A percentile compares a stretch with the other conserved stretches of the same genome.
Evolutionary conservation across 2,797 vertebrate genomes (phyloP).

Genomic region (Acanthis flammea): DNA sequence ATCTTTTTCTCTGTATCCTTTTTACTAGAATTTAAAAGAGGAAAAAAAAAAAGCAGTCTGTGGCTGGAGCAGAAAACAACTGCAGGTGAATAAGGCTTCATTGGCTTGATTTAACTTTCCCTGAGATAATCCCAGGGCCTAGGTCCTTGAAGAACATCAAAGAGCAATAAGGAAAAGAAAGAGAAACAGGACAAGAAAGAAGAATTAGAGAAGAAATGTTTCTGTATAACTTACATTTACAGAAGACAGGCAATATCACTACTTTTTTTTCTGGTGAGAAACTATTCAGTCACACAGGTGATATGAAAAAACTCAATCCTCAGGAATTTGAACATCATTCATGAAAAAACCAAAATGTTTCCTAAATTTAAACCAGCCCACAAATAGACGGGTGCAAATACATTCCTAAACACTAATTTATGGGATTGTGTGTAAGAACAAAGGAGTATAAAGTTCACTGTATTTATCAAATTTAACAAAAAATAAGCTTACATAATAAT

Average conservation of each 20-base stretch:
- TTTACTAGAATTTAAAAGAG: neutral
- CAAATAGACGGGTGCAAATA: neutral
- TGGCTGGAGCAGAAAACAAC: neutral
- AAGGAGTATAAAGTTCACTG: conserved; percentile 25
- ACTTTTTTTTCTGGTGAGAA: neutral
- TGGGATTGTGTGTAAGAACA: neutral
- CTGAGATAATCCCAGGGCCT: neutral
- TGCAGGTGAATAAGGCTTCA: neutral
- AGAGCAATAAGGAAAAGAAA: neutral
- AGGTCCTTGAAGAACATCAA: neutral
- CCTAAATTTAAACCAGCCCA: neutral
- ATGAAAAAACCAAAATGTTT: neutral
- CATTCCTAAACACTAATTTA: neutral
- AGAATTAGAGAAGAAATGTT: neutral
- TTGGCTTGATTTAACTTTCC: neutral
- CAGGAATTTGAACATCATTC: neutral
- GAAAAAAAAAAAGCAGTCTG: neutral
- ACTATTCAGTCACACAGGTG: neutral
- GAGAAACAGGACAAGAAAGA: neutral
- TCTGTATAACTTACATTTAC: neutral
- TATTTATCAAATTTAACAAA: conserved; percentile 10
- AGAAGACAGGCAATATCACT: neutral
- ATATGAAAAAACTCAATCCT: neutral
- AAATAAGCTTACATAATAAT: neutral
- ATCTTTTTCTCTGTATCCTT: neutral